These are phyloP conservation scores for Callimorpha dominula DNA, from an alignment of 2,888 invertebrate genomes.

Conservation along the genomic window DNA sequence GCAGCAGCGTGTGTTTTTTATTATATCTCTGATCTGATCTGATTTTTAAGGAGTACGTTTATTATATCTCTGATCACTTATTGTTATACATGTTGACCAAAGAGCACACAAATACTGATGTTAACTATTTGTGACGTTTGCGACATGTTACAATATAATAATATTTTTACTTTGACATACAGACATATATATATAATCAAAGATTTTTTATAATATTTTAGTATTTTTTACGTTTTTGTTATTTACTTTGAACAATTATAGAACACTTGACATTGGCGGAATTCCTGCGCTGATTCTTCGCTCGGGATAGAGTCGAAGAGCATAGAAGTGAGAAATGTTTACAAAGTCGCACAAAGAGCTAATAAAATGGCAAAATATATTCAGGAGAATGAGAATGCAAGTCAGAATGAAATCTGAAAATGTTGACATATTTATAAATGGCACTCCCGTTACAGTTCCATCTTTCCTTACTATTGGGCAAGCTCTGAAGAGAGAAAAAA, in stretches of 20 bases:
- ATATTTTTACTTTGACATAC: too few species aligned
- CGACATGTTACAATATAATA: not conserved
- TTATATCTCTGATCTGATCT: not conserved
- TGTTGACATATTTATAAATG: slow-evolving; percentile 96
- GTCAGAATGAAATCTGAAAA: slow-evolving; percentile 39
- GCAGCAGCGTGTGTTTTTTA: too few species aligned
- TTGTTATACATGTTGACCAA: not conserved
- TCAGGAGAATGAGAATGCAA: slow-evolving; percentile 41
- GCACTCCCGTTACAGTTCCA: slow-evolving; percentile 95
- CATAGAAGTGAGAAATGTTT: slow-evolving; percentile 56
- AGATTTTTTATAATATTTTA: too few species aligned
- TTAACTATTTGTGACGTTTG: not conserved
- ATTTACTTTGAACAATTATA: too few species aligned
- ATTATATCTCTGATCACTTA: not conserved
- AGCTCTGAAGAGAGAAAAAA: slow-evolving; percentile 62
- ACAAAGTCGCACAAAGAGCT: slow-evolving; percentile 50
- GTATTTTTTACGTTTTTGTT: too few species aligned
- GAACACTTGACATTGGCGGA: too few species aligned
- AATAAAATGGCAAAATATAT: slow-evolving; percentile 45
- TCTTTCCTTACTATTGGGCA: slow-evolving; percentile 98
- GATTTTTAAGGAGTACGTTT: not conserved
- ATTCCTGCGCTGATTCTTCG: too few species aligned
- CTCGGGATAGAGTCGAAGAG: too few species aligned
- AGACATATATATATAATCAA: too few species aligned
- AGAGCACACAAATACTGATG: not conserved